A percentile compares a stretch with the other conserved stretches of the same genome.
Evolutionary conservation across 1,140 invertebrate genomes (phyloP).

Genomic region (Drosophila tani): DNA sequence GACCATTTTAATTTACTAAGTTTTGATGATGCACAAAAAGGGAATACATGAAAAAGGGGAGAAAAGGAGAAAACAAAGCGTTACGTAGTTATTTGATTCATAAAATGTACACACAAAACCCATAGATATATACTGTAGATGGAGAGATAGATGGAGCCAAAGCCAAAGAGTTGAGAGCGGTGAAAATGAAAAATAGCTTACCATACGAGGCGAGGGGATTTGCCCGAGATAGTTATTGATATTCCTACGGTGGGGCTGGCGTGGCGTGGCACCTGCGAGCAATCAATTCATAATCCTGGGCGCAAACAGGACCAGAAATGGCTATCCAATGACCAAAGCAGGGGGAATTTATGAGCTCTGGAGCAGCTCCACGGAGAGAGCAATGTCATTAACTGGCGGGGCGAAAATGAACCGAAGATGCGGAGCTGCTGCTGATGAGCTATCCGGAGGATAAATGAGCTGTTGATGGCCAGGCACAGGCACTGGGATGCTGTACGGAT

Average conservation of each 20-base stretch:
- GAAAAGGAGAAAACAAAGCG: conserved; percentile 19
- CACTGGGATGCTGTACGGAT: conserved; percentile 11
- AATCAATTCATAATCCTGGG: conserved; percentile 76
- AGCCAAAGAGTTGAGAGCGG: conserved; percentile 36
- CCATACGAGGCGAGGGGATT: conserved; percentile 40
- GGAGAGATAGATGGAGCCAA: conserved; percentile 11
- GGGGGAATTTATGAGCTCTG: conserved; percentile 66
- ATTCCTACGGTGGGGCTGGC: conserved; percentile 40
- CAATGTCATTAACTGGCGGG: conserved; percentile 65
- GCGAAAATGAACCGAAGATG: conserved; percentile 50
- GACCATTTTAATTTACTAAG: conserved; percentile 80
- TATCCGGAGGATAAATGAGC: conserved; percentile 32
- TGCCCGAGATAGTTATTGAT: conserved; percentile 73
- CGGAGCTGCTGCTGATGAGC: not conserved
- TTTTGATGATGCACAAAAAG: conserved; percentile 66
- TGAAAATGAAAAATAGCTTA: conserved; percentile 72
- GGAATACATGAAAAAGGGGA: not conserved
- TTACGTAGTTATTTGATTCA: conserved; percentile 25
- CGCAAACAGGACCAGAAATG: conserved; percentile 22
- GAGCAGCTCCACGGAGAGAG: conserved; percentile 34
- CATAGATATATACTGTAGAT: conserved; percentile 1
- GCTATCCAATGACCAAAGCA: conserved; percentile 39
- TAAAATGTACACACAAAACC: conserved; percentile 37
- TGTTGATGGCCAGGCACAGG: conserved; percentile 42
- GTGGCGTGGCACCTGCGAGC: conserved; percentile 53